Evolutionary conservation across 2,797 vertebrate genomes (phyloP).

Genomic region (Lepus oiostolus): DNA sequence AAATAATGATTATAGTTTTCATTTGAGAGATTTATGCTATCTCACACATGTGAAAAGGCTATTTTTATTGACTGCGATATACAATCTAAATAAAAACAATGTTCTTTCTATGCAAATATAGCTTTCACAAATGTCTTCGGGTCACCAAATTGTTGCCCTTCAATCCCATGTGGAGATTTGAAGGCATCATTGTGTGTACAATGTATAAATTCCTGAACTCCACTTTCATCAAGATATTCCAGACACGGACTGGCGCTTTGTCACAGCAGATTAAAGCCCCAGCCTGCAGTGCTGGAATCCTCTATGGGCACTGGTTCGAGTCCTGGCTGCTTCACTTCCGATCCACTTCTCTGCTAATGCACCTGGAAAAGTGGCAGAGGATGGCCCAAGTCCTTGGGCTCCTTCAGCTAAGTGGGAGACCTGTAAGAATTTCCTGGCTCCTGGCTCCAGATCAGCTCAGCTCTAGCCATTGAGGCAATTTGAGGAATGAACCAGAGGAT

Average conservation of each 20-base stretch:
- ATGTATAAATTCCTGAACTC: background rate
- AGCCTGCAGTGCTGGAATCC: too few species aligned
- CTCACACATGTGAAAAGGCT: background rate
- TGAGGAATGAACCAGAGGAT: too few species aligned
- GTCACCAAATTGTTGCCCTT: background rate
- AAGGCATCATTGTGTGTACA: background rate
- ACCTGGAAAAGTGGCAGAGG: too few species aligned
- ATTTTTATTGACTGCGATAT: conserved; percentile 24
- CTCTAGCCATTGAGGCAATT: too few species aligned
- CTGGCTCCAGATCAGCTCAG: too few species aligned
- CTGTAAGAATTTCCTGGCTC: too few species aligned
- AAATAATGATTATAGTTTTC: conserved; percentile 10
- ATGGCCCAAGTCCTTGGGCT: too few species aligned
- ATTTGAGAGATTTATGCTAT: background rate
- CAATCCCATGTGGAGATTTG: background rate
- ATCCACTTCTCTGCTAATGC: too few species aligned
- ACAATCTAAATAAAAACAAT: background rate
- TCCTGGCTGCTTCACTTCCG: too few species aligned
- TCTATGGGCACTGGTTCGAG: too few species aligned
- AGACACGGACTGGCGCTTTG: background rate
- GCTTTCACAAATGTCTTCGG: background rate
- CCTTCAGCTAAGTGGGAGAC: too few species aligned
- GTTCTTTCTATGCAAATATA: background rate
- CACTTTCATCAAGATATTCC: background rate
- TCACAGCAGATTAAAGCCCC: too few species aligned